A percentile compares a stretch with the other conserved stretches of the same genome.
Conservation (phyloP, 2,888 invertebrate species). For the Brachypalpus laphriformis region DNA sequence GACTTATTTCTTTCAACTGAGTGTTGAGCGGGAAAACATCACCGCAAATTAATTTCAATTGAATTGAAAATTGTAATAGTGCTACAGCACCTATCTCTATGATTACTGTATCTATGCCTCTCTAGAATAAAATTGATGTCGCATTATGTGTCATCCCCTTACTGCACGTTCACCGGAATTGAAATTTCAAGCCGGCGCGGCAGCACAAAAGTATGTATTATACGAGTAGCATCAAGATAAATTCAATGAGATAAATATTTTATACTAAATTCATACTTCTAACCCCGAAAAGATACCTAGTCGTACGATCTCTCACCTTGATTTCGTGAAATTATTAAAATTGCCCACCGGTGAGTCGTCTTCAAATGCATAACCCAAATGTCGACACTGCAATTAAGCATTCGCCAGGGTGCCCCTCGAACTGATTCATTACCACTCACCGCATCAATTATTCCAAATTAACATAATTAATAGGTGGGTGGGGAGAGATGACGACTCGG, state of each 20-base stretch:
- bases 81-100: slow-evolving; percentile 41
- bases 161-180: slow-evolving; percentile 11
- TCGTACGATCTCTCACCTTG: slow-evolving; percentile 47
- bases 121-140: slow-evolving; percentile 47
- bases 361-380: slow-evolving; percentile 25
- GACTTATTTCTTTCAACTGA: slow-evolving; percentile 69
- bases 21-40: slow-evolving; percentile 56
- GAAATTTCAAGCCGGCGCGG: slow-evolving; percentile 32
- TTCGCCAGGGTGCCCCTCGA: slow-evolving; percentile 44
- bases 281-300: slow-evolving; percentile 31
- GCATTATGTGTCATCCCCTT: slow-evolving; percentile 18
- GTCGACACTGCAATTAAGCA: slow-evolving; percentile 63
- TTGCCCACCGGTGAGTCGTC: slow-evolving; percentile 52
- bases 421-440: slow-evolving; percentile 68
- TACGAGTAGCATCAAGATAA: slow-evolving; percentile 47
- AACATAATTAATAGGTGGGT: slow-evolving; percentile 65
- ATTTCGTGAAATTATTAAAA: slow-evolving; percentile 52
- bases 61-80: slow-evolving; percentile 39
- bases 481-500: slow-evolving; percentile 15
- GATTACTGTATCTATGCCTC: slow-evolving; percentile 29
- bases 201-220: slow-evolving; percentile 13
- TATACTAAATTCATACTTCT: slow-evolving; percentile 20
- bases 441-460: slow-evolving; percentile 73
- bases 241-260: slow-evolving; percentile 30
- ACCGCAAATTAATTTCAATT: slow-evolving; percentile 61